Percentiles rank a stretch among this genome's conserved stretches.
Conservation (phyloP, 2,797 vertebrate species). For the Onychomys torridus region DNA sequence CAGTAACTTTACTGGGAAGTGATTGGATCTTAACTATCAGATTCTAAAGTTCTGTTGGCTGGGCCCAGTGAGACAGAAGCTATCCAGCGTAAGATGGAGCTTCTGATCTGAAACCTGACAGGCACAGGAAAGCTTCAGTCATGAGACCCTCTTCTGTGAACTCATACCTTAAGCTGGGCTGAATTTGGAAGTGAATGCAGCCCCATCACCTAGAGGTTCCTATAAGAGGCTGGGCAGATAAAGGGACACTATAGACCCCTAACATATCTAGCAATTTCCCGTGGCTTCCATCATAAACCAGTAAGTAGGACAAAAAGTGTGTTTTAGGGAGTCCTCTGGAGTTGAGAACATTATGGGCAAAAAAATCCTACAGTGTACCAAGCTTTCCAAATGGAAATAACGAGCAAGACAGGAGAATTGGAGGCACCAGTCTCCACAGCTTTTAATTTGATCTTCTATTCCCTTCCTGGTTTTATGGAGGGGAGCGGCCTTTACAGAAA, state of each 20-base stretch:
- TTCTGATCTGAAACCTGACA: background rate
- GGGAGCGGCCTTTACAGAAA: background rate
- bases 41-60: background rate
- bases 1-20: background rate
- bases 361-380: background rate
- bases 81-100: background rate
- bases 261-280: background rate
- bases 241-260: background rate
- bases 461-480: background rate
- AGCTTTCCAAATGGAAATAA: conserved; percentile 3
- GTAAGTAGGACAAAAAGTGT: background rate
- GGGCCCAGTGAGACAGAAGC: background rate
- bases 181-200: background rate
- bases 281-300: background rate
- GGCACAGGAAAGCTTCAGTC: background rate
- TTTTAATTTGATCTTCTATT: conserved; percentile 15
- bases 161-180: background rate
- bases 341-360: background rate
- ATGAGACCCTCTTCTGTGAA: background rate
- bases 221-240: background rate
- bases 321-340: background rate
- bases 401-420: background rate
- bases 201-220: background rate
- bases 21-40: background rate
- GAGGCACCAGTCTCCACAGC: background rate